Evolutionary conservation across 2,888 invertebrate species (phyloP).

Genomic region (Scaptomyza reducta): DNA sequence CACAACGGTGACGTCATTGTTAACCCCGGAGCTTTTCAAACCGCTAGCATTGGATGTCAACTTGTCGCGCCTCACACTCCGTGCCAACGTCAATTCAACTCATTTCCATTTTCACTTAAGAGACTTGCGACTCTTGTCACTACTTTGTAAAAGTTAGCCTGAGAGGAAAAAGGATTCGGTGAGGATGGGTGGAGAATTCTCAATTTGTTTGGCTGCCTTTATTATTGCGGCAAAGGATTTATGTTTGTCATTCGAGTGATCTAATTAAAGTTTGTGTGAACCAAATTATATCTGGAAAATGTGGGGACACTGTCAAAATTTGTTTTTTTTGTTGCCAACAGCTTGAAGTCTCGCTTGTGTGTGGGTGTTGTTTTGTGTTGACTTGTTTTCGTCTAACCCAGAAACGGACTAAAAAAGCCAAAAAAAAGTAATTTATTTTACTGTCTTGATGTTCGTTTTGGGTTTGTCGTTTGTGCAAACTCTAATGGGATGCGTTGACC

Average conservation of each 20-base stretch:
- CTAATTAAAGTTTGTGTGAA: constrained; percentile 71
- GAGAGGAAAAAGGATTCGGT: constrained; percentile 38
- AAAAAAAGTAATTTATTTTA: constrained; percentile 73
- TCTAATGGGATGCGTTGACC: constrained; percentile 71
- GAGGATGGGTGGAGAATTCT: constrained; percentile 14
- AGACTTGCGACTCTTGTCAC: constrained; percentile 62
- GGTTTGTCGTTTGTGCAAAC: constrained; percentile 42
- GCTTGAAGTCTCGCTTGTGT: too few species aligned
- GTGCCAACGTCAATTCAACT: constrained; percentile 55
- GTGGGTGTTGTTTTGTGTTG: constrained; percentile 36
- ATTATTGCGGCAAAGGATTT: constrained; percentile 75
- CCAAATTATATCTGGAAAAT: constrained; percentile 50
- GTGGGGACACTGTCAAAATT: constrained; percentile 17
- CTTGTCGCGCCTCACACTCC: constrained; percentile 56
- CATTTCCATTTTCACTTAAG: constrained; percentile 74
- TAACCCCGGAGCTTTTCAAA: constrained; percentile 70
- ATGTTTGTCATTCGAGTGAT: constrained; percentile 73
- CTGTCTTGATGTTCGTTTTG: constrained; percentile 42
- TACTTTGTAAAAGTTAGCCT: constrained; percentile 63
- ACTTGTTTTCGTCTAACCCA: constrained; percentile 61
- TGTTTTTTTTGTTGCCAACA: constrained; percentile 23
- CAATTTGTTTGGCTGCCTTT: constrained; percentile 66
- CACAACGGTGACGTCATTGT: constrained; percentile 72
- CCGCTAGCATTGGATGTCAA: constrained; percentile 56
- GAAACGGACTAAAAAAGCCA: constrained; percentile 50